Evolutionary conservation across 35 echinoderm and acorn worm species (phyloP), one percentile per base, ranked within the genome.

Genomic region (Strongylocentrotus purpuratus): DNA sequence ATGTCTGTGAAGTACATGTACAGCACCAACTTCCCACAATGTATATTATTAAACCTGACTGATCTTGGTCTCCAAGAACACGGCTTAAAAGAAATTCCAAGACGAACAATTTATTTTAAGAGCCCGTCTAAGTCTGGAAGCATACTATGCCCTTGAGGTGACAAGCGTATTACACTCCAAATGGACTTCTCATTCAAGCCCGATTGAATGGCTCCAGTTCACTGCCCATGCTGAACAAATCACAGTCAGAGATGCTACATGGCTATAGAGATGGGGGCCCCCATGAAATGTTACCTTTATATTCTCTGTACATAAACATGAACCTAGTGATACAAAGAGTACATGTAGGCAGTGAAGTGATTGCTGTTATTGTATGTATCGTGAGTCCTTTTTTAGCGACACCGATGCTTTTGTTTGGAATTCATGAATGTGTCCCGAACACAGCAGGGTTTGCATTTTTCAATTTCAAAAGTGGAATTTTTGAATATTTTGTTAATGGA

Each of bases 201-300:
- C 65, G 65, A 78, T 78, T 78, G 65, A 78, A 78, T 78, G n/a
- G 65, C 65, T 78, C 65, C 65, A 78, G 65, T 78, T 78, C 20
- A n/a, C 65, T 78, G 65, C 65, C 65, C 65, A 78, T 78, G 65
- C 65, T n/a, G n/a, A n/a, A 78, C 65, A 78, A 78, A 78, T 78
- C 65, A 78, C 65, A 78, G 65, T 78, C 25, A 78, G 65, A 28
- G 28, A 78, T 78, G 65, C 65, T 78, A 78, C 25, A 28, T 22
- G 18, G 65, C 22, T 55, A 8, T 7, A 28, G 18, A 28, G 5
- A 70, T 22, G 0, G 4, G 65, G 65, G 65, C 65, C 65, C 28
- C 65, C 7, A 78, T 8, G 28, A 28, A 25, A n/a, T 78, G 17
- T 59, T 59, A 17, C 52, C 8, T 59, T 2, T 12, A 59, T 78